phyloP scores from a whole-genome alignment of 2,113 vertebrate species.

The Burhinus oedicnemus region DNA sequence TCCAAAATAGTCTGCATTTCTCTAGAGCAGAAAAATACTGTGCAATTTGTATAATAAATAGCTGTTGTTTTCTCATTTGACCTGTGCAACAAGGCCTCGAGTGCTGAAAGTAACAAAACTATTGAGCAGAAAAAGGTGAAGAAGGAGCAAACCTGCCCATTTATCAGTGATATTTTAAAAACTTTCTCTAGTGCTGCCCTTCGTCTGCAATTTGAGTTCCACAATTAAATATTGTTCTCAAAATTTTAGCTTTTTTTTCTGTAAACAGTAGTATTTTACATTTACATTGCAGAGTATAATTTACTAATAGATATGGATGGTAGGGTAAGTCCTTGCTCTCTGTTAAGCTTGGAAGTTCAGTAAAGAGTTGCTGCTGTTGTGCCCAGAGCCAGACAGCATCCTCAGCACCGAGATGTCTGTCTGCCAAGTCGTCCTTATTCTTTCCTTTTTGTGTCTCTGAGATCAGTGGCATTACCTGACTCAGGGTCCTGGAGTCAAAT shows the following conservation, averaged over 20 bases:
- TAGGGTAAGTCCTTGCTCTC: not conserved
- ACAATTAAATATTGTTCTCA: not conserved
- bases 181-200: not conserved
- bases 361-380: not conserved
- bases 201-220: not conserved
- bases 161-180: not conserved
- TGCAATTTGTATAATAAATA: not conserved
- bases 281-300: not conserved
- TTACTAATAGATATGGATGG: not conserved
- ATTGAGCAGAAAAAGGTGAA: not conserved
- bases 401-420: not conserved
- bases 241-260: not conserved
- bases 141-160: not conserved
- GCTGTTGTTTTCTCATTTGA: not conserved
- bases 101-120: not conserved
- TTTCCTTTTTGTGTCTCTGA: not conserved
- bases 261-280: not conserved
- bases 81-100: not conserved
- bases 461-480: not conserved
- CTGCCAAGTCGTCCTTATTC: fast-evolving
- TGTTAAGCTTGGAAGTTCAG: not conserved
- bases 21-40: not conserved
- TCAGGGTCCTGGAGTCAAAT: not conserved
- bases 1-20: not conserved
- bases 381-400: not conserved